Conservation (phyloP, 92 coral and sea anemone genomes). For the Montipora capitata region DNA sequence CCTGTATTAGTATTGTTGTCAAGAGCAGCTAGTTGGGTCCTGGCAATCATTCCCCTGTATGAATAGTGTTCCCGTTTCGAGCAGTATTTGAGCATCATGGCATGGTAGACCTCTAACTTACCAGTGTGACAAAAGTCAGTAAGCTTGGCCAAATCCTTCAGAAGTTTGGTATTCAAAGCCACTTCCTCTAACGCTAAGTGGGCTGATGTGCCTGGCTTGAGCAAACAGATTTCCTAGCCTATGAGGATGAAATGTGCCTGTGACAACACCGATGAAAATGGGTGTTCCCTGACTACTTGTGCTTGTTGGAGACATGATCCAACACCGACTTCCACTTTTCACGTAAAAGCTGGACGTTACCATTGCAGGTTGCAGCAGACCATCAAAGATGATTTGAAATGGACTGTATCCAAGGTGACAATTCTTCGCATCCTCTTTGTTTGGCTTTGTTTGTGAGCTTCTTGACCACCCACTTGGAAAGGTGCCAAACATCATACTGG, state of each 20-base stretch:
- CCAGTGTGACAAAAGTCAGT: slow-evolving; percentile 81
- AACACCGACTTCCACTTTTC: slow-evolving; percentile 75
- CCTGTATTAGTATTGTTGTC: slow-evolving; percentile 67
- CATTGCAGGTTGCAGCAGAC: slow-evolving; percentile 73
- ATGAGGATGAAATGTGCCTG: slow-evolving; percentile 31
- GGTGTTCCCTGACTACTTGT: slow-evolving; percentile 37
- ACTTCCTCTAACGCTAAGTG: slow-evolving; percentile 72
- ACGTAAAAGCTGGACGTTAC: slow-evolving; percentile 52
- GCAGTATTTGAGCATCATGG: slow-evolving; percentile 74
- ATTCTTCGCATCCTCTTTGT: no score
- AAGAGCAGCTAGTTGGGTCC: slow-evolving; percentile 74
- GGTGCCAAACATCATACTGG: no score
- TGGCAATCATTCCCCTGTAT: slow-evolving; percentile 63
- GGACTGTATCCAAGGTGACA: no score
- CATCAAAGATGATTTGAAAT: no score
- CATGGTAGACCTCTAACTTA: slow-evolving; percentile 68
- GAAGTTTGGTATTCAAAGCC: slow-evolving; percentile 51
- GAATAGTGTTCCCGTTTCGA: slow-evolving; percentile 72
- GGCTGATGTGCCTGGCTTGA: slow-evolving; percentile 60
- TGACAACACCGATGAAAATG: slow-evolving; percentile 69
- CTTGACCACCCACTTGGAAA: no score
- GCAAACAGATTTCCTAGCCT: slow-evolving; percentile 60
- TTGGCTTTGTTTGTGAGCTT: no score
- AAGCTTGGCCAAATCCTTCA: slow-evolving; percentile 70
- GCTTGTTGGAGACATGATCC: slow-evolving; percentile 57